Evolutionary conservation across 2,113 vertebrate genomes (phyloP).

Genomic region (Callospermophilus lateralis): DNA sequence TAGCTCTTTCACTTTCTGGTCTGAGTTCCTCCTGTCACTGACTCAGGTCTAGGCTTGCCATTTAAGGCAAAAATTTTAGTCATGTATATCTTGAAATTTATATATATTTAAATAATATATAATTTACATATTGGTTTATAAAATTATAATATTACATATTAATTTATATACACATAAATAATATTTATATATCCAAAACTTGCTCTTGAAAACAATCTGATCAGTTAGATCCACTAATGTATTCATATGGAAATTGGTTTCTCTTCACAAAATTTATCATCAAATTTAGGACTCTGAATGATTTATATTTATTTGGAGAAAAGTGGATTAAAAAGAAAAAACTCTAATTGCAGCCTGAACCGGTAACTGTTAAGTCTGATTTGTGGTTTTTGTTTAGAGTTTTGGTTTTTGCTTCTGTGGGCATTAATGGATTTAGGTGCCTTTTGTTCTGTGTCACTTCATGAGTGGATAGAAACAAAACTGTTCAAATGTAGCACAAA

Average conservation of each 20-base stretch:
- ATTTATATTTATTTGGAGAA: slow-evolving; percentile 1
- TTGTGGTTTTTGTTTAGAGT: neutral
- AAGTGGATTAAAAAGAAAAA: neutral
- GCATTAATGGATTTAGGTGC: neutral
- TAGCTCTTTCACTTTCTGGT: neutral
- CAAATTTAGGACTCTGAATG: neutral
- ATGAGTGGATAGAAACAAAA: neutral
- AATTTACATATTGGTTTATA: too few species aligned
- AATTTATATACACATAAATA: too few species aligned
- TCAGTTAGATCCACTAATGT: neutral
- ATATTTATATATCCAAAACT: neutral
- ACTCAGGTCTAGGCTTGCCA: neutral
- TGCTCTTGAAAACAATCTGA: neutral
- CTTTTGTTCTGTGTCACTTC: neutral
- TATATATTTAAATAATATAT: neutral
- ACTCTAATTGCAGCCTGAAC: neutral
- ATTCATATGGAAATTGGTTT: neutral
- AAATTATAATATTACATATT: too few species aligned
- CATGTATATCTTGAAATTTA: neutral
- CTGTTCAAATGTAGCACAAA: neutral
- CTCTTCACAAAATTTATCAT: neutral
- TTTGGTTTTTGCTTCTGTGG: neutral
- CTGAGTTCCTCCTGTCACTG: neutral
- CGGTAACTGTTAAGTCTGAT: neutral
- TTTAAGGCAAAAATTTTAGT: neutral